phyloP scores from a whole-genome alignment of 2,888 invertebrate species.

The Erebia epiphron region DNA sequence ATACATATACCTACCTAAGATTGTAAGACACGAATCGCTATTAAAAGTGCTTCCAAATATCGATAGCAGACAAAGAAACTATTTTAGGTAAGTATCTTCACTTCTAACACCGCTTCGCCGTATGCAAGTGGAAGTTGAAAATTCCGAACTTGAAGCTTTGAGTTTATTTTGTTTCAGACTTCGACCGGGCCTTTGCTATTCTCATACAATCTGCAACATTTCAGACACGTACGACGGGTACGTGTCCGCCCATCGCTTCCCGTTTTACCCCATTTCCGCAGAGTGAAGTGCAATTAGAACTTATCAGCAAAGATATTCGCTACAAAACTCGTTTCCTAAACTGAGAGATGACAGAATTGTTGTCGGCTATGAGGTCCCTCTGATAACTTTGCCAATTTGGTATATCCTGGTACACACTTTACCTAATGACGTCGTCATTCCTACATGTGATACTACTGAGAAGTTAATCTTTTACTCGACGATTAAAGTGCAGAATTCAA shows the following conservation, averaged over 20 bases:
- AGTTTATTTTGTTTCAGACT: conserved; percentile 45
- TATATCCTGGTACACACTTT: conserved; percentile 13
- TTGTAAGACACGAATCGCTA: background rate
- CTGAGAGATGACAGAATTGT: conserved; percentile 16
- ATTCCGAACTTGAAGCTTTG: conserved; percentile 36
- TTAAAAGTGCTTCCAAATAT: conserved; percentile 12
- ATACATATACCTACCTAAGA: background rate
- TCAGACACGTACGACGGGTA: conserved; percentile 63
- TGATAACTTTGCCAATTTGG: conserved; percentile 26
- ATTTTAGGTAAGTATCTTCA: conserved; percentile 9
- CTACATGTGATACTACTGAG: too few species aligned
- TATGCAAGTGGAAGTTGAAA: conserved; percentile 35
- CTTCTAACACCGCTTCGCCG: conserved; percentile 22
- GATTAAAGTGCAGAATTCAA: too few species aligned
- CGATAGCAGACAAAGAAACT: conserved; percentile 22
- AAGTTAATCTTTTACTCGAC: too few species aligned
- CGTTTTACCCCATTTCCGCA: conserved; percentile 65
- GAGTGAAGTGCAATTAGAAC: conserved; percentile 74
- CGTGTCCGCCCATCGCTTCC: conserved; percentile 52
- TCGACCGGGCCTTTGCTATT: conserved; percentile 50
- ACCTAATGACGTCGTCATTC: background rate
- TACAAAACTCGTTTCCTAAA: conserved; percentile 34
- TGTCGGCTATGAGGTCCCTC: conserved; percentile 17
- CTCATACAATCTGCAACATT: conserved; percentile 58
- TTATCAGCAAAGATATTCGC: conserved; percentile 62